Conservation (phyloP, 2,797 vertebrate species). For the Brachyrhaphis roseni region DNA sequence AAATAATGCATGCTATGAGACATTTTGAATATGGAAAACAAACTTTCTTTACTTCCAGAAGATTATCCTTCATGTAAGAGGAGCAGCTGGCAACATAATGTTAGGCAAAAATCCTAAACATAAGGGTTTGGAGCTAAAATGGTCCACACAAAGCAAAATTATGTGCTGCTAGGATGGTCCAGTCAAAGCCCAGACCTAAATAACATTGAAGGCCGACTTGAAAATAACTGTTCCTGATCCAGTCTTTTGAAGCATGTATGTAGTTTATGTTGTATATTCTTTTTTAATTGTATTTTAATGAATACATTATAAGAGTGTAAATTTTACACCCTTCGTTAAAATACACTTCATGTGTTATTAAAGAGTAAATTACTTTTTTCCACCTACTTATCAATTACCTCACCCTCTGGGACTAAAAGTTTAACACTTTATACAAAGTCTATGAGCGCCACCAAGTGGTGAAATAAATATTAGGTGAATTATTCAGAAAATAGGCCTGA, state of each 20-base stretch:
- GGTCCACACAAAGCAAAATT: background rate
- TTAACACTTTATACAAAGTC: background rate
- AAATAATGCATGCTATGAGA: background rate
- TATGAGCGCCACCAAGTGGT: background rate
- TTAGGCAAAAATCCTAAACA: background rate
- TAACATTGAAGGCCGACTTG: background rate
- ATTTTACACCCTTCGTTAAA: background rate
- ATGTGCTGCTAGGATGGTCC: background rate
- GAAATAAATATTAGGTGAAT: background rate
- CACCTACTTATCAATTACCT: background rate
- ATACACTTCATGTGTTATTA: background rate
- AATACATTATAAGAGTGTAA: background rate
- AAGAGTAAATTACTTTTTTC: background rate
- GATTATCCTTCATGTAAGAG: conserved; percentile 6
- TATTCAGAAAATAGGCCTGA: background rate
- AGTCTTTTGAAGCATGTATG: background rate
- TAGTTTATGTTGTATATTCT: background rate
- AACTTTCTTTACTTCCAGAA: background rate
- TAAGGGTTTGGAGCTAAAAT: background rate
- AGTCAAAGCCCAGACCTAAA: background rate
- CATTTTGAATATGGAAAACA: background rate
- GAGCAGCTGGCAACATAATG: background rate
- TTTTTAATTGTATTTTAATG: background rate
- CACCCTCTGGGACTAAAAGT: background rate
- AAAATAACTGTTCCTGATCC: background rate